Evolutionary conservation across 2,797 vertebrate genomes (phyloP), one percentile per base, ranked within the genome.

Genomic region (Rhinogobio ventralis): DNA sequence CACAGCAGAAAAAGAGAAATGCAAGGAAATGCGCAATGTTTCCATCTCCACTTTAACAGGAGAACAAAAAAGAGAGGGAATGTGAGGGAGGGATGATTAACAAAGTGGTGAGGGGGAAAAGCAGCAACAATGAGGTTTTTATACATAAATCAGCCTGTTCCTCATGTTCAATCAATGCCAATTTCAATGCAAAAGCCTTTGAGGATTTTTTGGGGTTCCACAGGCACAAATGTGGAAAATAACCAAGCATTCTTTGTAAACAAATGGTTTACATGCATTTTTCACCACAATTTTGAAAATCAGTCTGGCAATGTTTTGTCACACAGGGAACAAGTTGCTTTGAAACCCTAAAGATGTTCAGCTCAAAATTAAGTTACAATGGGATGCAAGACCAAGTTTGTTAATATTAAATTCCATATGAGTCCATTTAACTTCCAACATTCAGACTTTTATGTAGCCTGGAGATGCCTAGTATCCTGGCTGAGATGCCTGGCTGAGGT

Each of bases 21-120:
- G 62, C 67, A 81, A 75, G 84, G 33, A 68, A 84, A 86, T 68
- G 79, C 39, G 69, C 62, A 83, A 79, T 86, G 72, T 90, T 88
- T 89, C 87, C 83, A 87, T 85, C 33, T 76, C 67, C 78, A 79
- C 77, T 71, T 79, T 62, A 49, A 72, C 42, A 20, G 49, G 49
- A 76, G 45, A 53, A 83, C 72, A 83, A 71, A 75, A 81, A 78
- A 76, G 33, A 76, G 45, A 64, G 46, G 45, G 68, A 66, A 72
- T 80, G 55, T 69, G 39, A 84, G 57, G 46, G 45, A 74, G 71
- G 39, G 49, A 77, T 55, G 49, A 69, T 55, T 46, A 76, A 84
- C 78, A 81, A 66, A 75, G 53, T 28, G 42, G 28, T 80, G 19
- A 11, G 57, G 46, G 45, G 53, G 1, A 5, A 14, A 62, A 74